Percentiles rank a stretch among this genome's conserved stretches.
These are phyloP conservation scores for Caenorhabditis latens DNA, from an alignment of 1,140 invertebrate species.

Conservation along the genomic window DNA sequence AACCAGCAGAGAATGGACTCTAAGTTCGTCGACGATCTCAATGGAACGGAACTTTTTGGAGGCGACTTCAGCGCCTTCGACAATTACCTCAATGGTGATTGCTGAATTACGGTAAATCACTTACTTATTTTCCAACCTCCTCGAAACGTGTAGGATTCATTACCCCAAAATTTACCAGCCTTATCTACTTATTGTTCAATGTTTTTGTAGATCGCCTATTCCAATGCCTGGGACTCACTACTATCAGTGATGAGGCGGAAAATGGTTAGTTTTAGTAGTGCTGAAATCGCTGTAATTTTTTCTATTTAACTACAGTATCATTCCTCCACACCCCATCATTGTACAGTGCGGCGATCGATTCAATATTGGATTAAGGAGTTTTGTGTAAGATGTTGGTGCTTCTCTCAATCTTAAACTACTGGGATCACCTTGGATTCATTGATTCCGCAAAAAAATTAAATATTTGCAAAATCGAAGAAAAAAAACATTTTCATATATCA, in stretches of 20 bases:
- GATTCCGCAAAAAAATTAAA: neutral
- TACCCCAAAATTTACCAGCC: neutral
- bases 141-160: conserved; percentile 34
- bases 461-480: conserved; percentile 25
- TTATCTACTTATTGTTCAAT: neutral
- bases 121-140: neutral
- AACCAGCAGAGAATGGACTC: conserved; percentile 29
- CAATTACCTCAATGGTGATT: neutral
- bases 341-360: conserved; percentile 29
- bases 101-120: neutral
- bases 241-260: neutral
- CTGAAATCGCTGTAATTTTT: neutral
- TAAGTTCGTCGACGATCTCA: neutral
- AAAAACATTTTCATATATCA: neutral
- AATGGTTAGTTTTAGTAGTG: conserved; percentile 27
- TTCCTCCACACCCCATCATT: conserved; percentile 19
- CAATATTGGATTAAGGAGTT: neutral
- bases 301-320: neutral
- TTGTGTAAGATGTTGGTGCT: conserved; percentile 3
- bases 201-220: conserved; percentile 32
- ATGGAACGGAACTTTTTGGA: conserved; percentile 10
- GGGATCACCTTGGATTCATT: neutral
- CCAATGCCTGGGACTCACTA: neutral
- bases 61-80: conserved; percentile 21
- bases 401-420: neutral